Base-by-base conservation (phyloP, 2,888 invertebrate species). In the Andrena praecox region DNA sequence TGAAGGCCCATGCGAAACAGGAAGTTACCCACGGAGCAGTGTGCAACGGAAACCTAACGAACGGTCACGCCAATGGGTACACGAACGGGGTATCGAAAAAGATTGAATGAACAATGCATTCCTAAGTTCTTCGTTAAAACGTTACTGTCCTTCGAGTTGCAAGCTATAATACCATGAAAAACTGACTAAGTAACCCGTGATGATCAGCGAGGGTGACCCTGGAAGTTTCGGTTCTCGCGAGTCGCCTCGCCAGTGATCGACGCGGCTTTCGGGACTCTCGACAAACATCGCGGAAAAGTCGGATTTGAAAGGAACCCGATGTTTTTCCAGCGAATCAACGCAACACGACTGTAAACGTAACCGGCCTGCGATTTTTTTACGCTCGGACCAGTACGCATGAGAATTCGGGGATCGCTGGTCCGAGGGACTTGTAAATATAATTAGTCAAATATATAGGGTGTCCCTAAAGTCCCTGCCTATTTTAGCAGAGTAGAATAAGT, bases 11-110 rank as follows among this genome's bases (percentile, higher is more conserved):
- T 54, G 33, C 52, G 54, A 71, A 79, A 10, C 69, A 27, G 20
- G 71, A 73, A 20, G 27, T 72, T 69, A n/a, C 56, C 12, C 77
- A 78, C 12, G 60, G 20, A 7, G 78, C 29, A 16, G 0, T 63
- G n/a, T 76, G 79, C 68, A 90, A 90, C 42, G 89, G 90, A 16
- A 87, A 82, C 27, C 10, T 84, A 8, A 82, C 89, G 71, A 93
- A 93, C 73, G 92, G 91, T 35, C 89, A 90, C 67, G 87, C 85
- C 20, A 93, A 93, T 77, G 92, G 93, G 54, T 89, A 89, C 77
- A 76, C 91, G 70, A 93, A 93, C 84, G 93, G 93, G 59, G 84
- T 89, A 31, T 56, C 87, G 35, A 91, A 92, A 62, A 93, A 93
- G 87, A 72, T 85, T 42, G 93, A 93, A 84, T 93, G 90, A 93